Conservation (phyloP, 30 jellyfish, hydroid and myxozoan species). For the Morbakka virulenta region DNA sequence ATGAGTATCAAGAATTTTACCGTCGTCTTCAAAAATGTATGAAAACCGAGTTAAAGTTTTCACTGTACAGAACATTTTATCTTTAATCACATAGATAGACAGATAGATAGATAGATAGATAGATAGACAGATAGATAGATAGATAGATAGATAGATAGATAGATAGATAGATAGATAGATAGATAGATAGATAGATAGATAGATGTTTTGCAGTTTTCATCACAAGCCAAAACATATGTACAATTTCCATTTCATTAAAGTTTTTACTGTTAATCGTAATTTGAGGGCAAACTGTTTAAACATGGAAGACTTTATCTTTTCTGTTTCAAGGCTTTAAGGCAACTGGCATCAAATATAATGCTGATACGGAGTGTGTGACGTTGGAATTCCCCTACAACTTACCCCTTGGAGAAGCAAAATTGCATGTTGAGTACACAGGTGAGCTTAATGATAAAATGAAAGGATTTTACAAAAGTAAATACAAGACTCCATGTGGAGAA, state of each 20-base stretch:
- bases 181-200: slow-evolving; percentile 36
- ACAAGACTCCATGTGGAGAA: slow-evolving; percentile 69
- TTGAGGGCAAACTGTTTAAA: neutral
- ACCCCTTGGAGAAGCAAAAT: slow-evolving; percentile 77
- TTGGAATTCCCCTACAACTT: slow-evolving; percentile 61
- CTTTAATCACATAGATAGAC: no score
- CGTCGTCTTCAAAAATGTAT: no score
- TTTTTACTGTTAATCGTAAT: neutral
- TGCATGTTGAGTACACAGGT: slow-evolving; percentile 63
- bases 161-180: neutral
- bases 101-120: no score
- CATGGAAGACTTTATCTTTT: slow-evolving; percentile 1
- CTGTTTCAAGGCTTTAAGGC: slow-evolving; percentile 7
- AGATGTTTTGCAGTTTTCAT: no score
- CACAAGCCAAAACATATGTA: neutral
- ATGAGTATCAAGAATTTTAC: no score
- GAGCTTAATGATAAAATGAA: slow-evolving; percentile 97
- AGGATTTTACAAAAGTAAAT: slow-evolving; percentile 95
- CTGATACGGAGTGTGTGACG: slow-evolving; percentile 70
- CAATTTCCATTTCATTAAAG: neutral
- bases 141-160: no score
- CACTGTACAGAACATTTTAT: no score
- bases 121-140: no score
- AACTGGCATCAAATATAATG: slow-evolving; percentile 55
- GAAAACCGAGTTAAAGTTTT: no score